Conservation (phyloP, 2,113 vertebrate species). For the Periophthalmus modestus region DNA sequence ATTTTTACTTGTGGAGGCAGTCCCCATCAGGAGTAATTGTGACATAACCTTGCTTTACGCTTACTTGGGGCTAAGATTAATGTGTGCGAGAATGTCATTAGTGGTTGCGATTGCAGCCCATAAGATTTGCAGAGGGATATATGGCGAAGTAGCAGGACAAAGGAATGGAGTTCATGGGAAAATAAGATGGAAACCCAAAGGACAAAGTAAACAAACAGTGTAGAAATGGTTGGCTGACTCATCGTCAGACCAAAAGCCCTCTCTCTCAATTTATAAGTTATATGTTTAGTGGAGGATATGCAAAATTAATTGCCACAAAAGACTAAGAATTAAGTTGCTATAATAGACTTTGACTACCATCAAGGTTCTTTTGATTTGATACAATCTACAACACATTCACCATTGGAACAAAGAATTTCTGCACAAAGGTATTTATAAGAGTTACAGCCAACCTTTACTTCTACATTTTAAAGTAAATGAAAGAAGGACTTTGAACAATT, state of each 20-base stretch:
- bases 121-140: constrained; percentile 28
- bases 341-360: no score
- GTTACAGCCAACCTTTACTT: no score
- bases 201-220: constrained; percentile 27
- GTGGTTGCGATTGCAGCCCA: constrained; percentile 52
- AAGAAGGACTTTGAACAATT: no score
- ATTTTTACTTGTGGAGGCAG: constrained; percentile 32
- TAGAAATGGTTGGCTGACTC: constrained; percentile 24
- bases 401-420: no score
- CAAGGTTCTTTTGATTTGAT: no score
- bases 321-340: no score
- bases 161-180: constrained; percentile 12
- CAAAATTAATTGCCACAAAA: no score
- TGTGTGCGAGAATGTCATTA: constrained; percentile 49
- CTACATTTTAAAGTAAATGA: no score
- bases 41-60: constrained; percentile 45
- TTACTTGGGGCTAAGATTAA: constrained; percentile 57
- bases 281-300: no score
- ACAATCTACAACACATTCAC: no score
- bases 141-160: constrained; percentile 23
- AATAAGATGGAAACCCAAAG: constrained; percentile 15
- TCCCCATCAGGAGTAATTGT: constrained; percentile 47
- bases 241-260: constrained; percentile 21
- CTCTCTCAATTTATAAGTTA: no score
- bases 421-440: no score